These are phyloP conservation scores for Nomada flava DNA, from an alignment of 2,888 invertebrate genomes.

Conservation along the genomic window DNA sequence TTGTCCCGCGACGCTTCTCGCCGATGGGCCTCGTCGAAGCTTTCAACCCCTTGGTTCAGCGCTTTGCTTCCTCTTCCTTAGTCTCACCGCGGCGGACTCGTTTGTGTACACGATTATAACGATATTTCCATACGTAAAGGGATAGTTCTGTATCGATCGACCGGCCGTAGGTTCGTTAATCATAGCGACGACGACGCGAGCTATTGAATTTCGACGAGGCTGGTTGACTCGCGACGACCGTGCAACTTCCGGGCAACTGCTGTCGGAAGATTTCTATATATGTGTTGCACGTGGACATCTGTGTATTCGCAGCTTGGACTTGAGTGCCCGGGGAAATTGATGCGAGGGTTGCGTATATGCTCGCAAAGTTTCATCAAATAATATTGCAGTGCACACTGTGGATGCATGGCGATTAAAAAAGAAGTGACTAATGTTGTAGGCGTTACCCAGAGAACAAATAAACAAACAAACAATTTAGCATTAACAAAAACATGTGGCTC, in stretches of 20 bases:
- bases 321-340: no score
- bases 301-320: no score
- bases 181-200: slow-evolving; percentile 26
- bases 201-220: slow-evolving; percentile 37
- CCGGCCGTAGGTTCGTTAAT: slow-evolving; percentile 28
- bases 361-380: no score
- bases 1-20: slow-evolving; percentile 79
- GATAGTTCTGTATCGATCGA: slow-evolving; percentile 54
- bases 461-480: no score
- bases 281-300: no score
- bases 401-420: no score
- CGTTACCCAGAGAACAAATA: no score
- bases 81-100: slow-evolving; percentile 59
- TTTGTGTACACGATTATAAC: slow-evolving; percentile 66
- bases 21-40: slow-evolving; percentile 75
- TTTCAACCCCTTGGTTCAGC: slow-evolving; percentile 74
- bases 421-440: no score
- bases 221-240: not conserved
- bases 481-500: no score
- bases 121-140: slow-evolving; percentile 59
- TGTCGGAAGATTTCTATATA: not conserved
- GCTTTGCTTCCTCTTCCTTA: slow-evolving; percentile 70
- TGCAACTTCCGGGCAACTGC: not conserved
- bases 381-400: no score
- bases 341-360: no score